Evolutionary conservation across 2,888 invertebrate species (phyloP).

Genomic region (Chromoteleia sp.): DNA sequence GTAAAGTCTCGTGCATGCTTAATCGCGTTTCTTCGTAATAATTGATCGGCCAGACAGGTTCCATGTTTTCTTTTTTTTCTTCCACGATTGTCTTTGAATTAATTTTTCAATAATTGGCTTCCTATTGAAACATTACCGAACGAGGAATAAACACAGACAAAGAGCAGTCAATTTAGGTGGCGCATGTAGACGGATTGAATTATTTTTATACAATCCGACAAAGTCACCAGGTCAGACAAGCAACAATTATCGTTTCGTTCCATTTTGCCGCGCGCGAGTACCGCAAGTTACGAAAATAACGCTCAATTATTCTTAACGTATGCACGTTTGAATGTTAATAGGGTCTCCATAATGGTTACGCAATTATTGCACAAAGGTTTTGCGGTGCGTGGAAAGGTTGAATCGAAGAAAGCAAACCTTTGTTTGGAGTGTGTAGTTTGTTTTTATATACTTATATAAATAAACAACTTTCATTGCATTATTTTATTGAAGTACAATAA

Average conservation of each 20-base stretch:
- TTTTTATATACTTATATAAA: too few species aligned
- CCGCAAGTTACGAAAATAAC: constrained; percentile 37
- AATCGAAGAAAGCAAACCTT: too few species aligned
- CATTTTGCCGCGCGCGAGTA: constrained; percentile 9
- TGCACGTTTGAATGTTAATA: neutral
- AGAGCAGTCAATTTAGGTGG: constrained; percentile 44
- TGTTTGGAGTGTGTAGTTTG: too few species aligned
- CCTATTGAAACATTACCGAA: constrained; percentile 45
- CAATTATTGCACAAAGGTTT: too few species aligned
- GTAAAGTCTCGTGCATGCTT: constrained; percentile 16
- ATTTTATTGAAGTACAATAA: too few species aligned
- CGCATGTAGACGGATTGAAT: constrained; percentile 45
- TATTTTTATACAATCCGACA: constrained; percentile 48
- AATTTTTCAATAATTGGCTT: constrained; percentile 47
- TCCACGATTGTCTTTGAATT: constrained; percentile 27
- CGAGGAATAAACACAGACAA: constrained; percentile 27
- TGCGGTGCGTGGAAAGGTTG: too few species aligned
- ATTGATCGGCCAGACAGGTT: constrained; percentile 45
- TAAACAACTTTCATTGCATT: too few species aligned
- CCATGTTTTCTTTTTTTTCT: too few species aligned
- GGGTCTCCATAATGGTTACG: too few species aligned
- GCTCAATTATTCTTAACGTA: constrained; percentile 21
- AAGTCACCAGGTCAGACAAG: constrained; percentile 54
- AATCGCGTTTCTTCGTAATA: constrained; percentile 18
- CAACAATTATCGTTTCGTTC: constrained; percentile 42